Percentiles rank a stretch among this genome's conserved stretches.
Evolutionary conservation across 2,888 invertebrate species (phyloP).

Genomic region (Alcis repandata): DNA sequence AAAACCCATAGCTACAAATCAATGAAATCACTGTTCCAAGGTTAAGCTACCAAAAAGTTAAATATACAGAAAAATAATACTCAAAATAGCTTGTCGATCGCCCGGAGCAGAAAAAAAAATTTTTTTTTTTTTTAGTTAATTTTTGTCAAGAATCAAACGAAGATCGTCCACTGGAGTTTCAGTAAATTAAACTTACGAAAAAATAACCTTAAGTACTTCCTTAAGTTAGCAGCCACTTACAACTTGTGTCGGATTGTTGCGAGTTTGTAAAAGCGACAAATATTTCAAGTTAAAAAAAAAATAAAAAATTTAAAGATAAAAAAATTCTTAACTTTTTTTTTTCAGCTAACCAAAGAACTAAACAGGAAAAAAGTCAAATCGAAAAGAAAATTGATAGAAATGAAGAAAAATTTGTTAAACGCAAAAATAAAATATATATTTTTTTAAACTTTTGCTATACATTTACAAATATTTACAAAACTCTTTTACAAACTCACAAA

Average conservation of each 20-base stretch:
- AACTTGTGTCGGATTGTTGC: constrained; percentile 38
- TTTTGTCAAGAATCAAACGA: constrained; percentile 50
- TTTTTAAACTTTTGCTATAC: too few relatives aligned
- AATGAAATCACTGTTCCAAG: constrained; percentile 23
- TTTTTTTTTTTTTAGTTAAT: neutral
- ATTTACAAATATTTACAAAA: neutral
- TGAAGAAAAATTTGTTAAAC: too few relatives aligned
- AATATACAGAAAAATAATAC: constrained; percentile 51
- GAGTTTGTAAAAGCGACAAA: constrained; percentile 47
- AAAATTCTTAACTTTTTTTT: too few relatives aligned
- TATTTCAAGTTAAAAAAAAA: neutral
- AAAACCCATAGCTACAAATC: neutral
- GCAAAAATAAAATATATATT: too few relatives aligned
- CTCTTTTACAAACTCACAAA: constrained; percentile 40
- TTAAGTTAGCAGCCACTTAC: constrained; percentile 75
- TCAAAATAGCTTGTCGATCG: constrained; percentile 54
- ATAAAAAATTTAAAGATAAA: too few relatives aligned
- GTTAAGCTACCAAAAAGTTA: constrained; percentile 57
- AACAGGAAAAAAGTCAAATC: too few relatives aligned
- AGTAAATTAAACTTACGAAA: constrained; percentile 54
- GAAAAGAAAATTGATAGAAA: too few relatives aligned
- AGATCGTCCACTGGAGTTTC: constrained; percentile 67
- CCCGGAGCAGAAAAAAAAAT: constrained; percentile 44
- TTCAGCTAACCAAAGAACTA: too few relatives aligned
- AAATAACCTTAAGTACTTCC: constrained; percentile 66